phyloP scores from a whole-genome alignment of 2,797 vertebrate genomes.

The Schizothorax lantsangensis region DNA sequence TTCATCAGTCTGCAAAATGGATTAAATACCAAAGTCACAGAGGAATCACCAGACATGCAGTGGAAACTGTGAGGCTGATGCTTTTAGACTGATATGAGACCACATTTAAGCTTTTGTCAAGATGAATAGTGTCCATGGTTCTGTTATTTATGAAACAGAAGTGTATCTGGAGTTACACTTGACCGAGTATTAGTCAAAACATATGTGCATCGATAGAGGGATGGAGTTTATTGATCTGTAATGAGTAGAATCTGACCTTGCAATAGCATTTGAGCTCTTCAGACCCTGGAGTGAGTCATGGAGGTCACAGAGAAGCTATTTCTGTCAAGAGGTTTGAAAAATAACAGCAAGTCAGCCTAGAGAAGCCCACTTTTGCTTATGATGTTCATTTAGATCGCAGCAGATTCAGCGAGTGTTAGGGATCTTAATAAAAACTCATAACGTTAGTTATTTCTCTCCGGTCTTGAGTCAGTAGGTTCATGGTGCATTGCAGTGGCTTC shows the following conservation, averaged over 20 bases:
- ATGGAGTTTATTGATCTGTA: not conserved
- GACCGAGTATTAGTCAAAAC: not conserved
- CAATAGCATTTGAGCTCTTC: not conserved
- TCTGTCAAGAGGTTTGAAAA: not conserved
- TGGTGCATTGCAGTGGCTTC: constrained; percentile 17
- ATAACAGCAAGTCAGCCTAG: not conserved
- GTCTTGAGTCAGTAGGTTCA: not conserved
- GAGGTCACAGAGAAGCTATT: not conserved
- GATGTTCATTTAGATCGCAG: not conserved
- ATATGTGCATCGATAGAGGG: not conserved
- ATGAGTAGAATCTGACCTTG: not conserved
- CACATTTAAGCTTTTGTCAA: not conserved
- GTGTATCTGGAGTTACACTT: not conserved
- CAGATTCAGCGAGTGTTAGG: not conserved
- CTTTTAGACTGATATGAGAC: constrained; percentile 7
- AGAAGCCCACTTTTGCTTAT: not conserved
- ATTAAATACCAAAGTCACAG: not conserved
- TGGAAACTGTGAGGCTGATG: not conserved
- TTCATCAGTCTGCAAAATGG: not conserved
- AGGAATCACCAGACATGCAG: not conserved
- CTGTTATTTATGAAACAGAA: not conserved
- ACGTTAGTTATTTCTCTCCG: not conserved
- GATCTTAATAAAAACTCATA: not conserved
- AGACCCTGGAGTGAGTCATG: not conserved
- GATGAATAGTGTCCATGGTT: not conserved